Percentiles rank a stretch among this genome's conserved stretches.
These are phyloP conservation scores for Heliconius nattereri DNA, from an alignment of 1,140 invertebrate genomes.

Conservation along the genomic window DNA sequence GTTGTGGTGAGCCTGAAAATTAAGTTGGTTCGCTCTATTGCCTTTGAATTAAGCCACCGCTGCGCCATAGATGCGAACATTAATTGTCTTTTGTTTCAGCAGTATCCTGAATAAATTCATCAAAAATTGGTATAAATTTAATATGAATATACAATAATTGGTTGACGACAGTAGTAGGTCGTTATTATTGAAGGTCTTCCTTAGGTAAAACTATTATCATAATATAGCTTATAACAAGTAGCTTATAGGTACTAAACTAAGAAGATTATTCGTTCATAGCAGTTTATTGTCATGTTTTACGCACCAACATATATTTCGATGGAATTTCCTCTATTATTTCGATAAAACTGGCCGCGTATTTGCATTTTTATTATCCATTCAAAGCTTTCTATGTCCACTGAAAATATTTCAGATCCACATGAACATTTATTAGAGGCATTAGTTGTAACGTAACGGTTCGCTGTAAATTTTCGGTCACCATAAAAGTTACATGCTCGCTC, in stretches of 20 bases:
- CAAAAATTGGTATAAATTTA: not conserved
- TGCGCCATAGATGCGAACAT: conserved; percentile 34
- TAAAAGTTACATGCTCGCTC: conserved; percentile 1
- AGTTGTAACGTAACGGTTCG: conserved; percentile 13
- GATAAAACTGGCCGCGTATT: conserved; percentile 7
- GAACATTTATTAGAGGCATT: conserved; percentile 14
- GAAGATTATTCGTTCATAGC: too few species aligned
- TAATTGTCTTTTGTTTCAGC: conserved; percentile 22
- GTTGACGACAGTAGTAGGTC: not conserved
- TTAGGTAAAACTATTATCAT: too few species aligned
- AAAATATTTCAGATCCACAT: conserved; percentile 13
- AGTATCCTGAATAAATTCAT: not conserved
- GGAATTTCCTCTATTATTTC: not conserved
- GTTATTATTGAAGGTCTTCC: not conserved
- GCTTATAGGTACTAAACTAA: too few species aligned
- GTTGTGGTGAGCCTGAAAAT: conserved; percentile 74
- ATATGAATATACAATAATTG: not conserved
- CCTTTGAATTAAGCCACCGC: conserved; percentile 66
- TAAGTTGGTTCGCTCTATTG: conserved; percentile 75
- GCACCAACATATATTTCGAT: not conserved
- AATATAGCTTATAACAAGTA: too few species aligned
- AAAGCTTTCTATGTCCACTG: conserved; percentile 8
- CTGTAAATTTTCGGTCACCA: conserved; percentile 8
- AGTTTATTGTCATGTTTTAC: not conserved
- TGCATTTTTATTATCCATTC: conserved; percentile 11